Conservation (phyloP, 2,113 vertebrate genomes). For the Phalacrocorax carbo region DNA sequence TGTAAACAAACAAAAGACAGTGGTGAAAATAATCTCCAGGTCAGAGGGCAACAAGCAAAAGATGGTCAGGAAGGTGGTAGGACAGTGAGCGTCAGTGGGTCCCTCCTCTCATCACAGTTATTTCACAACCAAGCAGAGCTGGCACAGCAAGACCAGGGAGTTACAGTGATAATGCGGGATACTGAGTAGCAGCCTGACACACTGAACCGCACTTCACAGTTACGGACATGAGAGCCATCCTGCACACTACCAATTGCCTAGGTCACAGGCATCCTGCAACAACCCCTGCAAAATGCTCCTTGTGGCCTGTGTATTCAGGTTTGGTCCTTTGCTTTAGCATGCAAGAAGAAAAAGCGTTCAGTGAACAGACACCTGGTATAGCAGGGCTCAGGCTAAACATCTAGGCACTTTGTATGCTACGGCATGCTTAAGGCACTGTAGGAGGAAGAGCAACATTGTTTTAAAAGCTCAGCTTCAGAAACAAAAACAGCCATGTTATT, state of each 20-base stretch:
- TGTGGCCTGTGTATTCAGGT: neutral
- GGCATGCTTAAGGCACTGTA: neutral
- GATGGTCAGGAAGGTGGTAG: neutral
- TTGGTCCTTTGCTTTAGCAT: neutral
- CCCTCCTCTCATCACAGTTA: neutral
- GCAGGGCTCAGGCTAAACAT: neutral
- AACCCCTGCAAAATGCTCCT: neutral
- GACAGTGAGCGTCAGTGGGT: neutral
- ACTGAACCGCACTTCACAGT: rapidly evolving
- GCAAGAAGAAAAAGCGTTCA: neutral
- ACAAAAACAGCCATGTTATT: neutral
- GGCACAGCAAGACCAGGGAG: neutral
- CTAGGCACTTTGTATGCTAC: rapidly evolving
- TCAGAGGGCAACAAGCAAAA: neutral
- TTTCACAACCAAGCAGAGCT: neutral
- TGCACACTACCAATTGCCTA: rapidly evolving
- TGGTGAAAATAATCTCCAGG: neutral
- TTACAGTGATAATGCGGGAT: rapidly evolving
- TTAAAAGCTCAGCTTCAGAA: neutral
- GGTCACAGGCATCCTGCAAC: neutral
- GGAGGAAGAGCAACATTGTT: neutral
- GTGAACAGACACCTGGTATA: neutral
- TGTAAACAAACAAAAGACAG: neutral
- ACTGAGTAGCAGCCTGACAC: neutral
- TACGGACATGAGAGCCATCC: rapidly evolving